Evolutionary conservation across 2,888 invertebrate species (phyloP).

Genomic region (Pemphredon lugubris): DNA sequence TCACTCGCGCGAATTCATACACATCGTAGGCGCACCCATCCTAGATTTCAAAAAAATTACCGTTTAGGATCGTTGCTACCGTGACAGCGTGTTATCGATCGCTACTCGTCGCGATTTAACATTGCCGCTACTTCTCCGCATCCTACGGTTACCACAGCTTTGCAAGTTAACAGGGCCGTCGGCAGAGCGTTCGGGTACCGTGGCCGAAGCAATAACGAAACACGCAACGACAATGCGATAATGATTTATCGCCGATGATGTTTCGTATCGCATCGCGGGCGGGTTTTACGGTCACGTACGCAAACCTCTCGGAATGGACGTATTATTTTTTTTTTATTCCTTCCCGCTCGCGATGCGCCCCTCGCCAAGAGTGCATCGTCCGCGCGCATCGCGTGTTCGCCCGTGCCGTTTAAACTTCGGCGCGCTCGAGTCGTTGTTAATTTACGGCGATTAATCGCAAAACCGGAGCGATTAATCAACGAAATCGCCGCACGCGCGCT

Average conservation of each 20-base stretch:
- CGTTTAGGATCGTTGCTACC: no score
- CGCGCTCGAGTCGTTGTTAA: background rate
- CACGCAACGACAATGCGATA: constrained; percentile 71
- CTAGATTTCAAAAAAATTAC: no score
- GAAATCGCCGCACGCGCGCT: no score
- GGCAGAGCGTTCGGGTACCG: constrained; percentile 19
- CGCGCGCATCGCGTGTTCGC: constrained; percentile 40
- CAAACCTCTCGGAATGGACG: background rate
- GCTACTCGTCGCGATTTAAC: no score
- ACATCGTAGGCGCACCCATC: no score
- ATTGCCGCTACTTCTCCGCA: no score
- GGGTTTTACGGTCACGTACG: constrained; percentile 65
- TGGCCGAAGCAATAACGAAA: constrained; percentile 21
- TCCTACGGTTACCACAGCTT: no score
- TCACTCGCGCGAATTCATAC: no score
- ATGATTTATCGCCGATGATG: constrained; percentile 73
- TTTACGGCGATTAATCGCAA: constrained; percentile 3
- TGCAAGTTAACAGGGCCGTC: constrained; percentile 50
- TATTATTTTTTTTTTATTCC: no score
- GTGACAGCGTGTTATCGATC: no score
- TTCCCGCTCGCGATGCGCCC: no score
- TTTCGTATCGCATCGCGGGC: constrained; percentile 70
- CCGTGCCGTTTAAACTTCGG: constrained; percentile 6
- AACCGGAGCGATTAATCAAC: constrained; percentile 5
- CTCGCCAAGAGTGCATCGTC: constrained; percentile 39